Evolutionary conservation across 2,888 invertebrate species (phyloP).

Genomic region (Eupithecia abbreviata): DNA sequence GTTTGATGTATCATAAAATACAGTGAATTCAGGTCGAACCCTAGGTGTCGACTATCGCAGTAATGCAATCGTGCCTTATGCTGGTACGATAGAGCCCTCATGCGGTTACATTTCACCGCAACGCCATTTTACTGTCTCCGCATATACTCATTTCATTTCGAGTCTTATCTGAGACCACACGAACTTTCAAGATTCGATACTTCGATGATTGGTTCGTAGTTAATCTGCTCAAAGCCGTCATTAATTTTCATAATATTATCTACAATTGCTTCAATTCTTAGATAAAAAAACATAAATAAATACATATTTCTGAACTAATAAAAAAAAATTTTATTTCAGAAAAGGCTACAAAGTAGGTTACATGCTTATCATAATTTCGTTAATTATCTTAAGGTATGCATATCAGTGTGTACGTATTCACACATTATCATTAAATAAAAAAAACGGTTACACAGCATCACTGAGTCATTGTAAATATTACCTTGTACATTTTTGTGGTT

Average conservation of each 20-base stretch:
- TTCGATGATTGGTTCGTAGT: neutral
- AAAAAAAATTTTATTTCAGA: no score
- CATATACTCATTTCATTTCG: slow-evolving; percentile 46
- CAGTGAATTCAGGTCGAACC: slow-evolving; percentile 49
- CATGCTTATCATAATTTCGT: no score
- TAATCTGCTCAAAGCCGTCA: neutral
- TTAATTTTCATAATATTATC: neutral
- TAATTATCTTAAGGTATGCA: no score
- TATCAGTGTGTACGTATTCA: no score
- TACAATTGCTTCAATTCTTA: neutral
- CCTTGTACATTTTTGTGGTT: neutral
- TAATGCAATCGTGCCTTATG: slow-evolving; percentile 47
- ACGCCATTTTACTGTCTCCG: slow-evolving; percentile 52
- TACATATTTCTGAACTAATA: no score
- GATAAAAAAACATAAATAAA: neutral
- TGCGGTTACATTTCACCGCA: slow-evolving; percentile 57
- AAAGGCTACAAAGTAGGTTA: no score
- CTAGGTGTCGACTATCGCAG: slow-evolving; percentile 49
- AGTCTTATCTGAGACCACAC: slow-evolving; percentile 13
- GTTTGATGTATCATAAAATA: slow-evolving; percentile 16
- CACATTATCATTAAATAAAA: no score
- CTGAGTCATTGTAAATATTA: neutral
- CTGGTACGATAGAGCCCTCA: slow-evolving; percentile 71
- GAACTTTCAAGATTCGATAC: slow-evolving; percentile 19
- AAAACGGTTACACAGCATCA: no score